Percentiles rank a stretch among this genome's conserved stretches.
These are phyloP conservation scores for Siniperca obscura DNA, from an alignment of 2,797 vertebrate species.

Conservation along the genomic window DNA sequence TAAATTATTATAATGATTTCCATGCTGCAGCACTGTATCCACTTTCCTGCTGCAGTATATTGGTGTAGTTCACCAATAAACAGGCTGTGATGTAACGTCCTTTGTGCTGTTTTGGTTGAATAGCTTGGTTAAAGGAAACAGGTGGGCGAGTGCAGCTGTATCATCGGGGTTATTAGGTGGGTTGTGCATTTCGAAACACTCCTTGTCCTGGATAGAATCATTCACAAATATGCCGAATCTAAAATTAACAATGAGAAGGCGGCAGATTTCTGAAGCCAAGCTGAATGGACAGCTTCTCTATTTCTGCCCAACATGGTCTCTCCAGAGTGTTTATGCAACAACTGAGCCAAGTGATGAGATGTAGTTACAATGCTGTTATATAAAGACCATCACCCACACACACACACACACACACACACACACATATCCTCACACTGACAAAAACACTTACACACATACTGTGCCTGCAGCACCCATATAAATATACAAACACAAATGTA, in stretches of 20 bases:
- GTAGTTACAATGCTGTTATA: constrained; percentile 58
- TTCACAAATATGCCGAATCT: constrained; percentile 55
- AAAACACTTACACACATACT: background rate
- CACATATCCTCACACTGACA: background rate
- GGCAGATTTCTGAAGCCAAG: constrained; percentile 17
- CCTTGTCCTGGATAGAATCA: constrained; percentile 9
- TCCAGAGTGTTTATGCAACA: constrained; percentile 51
- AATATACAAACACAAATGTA: constrained; percentile 8
- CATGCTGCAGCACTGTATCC: background rate
- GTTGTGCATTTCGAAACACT: constrained; percentile 17
- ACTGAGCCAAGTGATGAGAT: constrained; percentile 39
- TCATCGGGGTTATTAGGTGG: constrained; percentile 37
- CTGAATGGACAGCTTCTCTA: constrained; percentile 38
- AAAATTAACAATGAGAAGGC: constrained; percentile 56
- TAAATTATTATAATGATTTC: background rate
- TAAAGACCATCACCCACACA: constrained; percentile 54
- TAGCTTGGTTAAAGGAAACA: constrained; percentile 31
- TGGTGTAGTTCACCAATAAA: background rate
- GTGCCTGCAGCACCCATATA: background rate
- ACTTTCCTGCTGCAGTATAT: background rate
- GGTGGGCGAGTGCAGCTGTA: constrained; percentile 56
- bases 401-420: constrained; percentile 23
- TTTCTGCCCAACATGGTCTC: constrained; percentile 14
- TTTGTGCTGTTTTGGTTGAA: constrained; percentile 41
- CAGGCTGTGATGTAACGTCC: constrained; percentile 37